Base-by-base conservation (phyloP, 2,888 invertebrate species). In the Apeira syringaria region DNA sequence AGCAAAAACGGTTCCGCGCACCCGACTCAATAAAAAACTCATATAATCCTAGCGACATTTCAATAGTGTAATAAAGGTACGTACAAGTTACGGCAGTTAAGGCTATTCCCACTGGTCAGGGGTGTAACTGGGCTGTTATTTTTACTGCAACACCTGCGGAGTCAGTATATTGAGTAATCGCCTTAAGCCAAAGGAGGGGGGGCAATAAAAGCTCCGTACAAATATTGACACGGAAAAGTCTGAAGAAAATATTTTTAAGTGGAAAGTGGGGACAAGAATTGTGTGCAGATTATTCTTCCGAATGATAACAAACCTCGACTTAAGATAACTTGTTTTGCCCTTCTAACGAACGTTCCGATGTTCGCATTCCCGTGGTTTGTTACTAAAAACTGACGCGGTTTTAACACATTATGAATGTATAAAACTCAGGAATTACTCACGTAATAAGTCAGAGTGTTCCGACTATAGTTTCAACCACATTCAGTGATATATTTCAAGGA, bases 91-190 rank as follows among this genome's bases (percentile, higher is more conserved):
- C 61, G 57, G 54, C 48, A 57, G 50, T 49, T 46, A 48, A 33
- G 37, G 53, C 56, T 46, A 48, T 59, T 58, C 57, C 57, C 51
- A 50, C 49, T 51, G 60, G 50, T 57, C 61, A 47, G 53, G 63
- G 55, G 55, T 42, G 49, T 38, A 22, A 30, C 40, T 35, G 26
- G 43, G 52, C 56, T 58, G 56, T 67, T 66, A 65, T 64, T 68
- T 67, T 65, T 64, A 66, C 56, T 60, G 67, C 61, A 67, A 59
- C 77, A 78, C 74, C 77, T 78, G 78, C 62, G 61, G 51, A 57
- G 50, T 57, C 50, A 40, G 64, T 75, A 72, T 72, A 30, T 55
- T 58, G 59, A 64, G 64, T 63, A 63, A 61, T 59, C 51, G 55
- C 41, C 53, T 55, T 53, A 51, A 61, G 56, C 39, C 39, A 43